Evolutionary conservation across 2,888 invertebrate species (phyloP).

Genomic region (Eurytoma adleriae): DNA sequence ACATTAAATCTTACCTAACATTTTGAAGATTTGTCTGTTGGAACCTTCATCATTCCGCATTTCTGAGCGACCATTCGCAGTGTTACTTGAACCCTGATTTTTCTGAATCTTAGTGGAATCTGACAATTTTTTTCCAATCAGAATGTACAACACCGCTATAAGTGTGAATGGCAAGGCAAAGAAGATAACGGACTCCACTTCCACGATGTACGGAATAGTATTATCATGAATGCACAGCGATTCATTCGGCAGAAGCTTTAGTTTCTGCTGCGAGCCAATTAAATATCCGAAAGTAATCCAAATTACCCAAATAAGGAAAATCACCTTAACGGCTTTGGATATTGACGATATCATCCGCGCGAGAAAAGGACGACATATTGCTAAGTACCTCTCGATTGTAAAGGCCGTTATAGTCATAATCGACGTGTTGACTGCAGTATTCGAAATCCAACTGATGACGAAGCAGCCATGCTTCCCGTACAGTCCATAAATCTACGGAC

Average conservation of each 20-base stretch:
- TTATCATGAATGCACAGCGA: too few species aligned
- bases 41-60: not conserved
- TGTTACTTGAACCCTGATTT: too few species aligned
- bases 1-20: slow-evolving; percentile 7
- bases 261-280: too few species aligned
- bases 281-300: not conserved
- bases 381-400: slow-evolving; percentile 26
- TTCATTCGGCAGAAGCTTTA: too few species aligned
- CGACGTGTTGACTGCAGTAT: not conserved
- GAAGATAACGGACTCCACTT: not conserved
- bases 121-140: not conserved
- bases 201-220: not conserved
- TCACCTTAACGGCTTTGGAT: not conserved
- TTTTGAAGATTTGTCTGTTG: not conserved
- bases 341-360: not conserved
- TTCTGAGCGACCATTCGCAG: too few species aligned
- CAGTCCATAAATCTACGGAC: too few species aligned
- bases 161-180: slow-evolving; percentile 4
- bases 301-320: not conserved
- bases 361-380: slow-evolving; percentile 14
- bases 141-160: not conserved
- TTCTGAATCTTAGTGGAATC: not conserved
- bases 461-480: not conserved
- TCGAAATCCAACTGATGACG: not conserved
- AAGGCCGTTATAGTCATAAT: slow-evolving; percentile 22